Conservation (phyloP, 1,140 invertebrate species). For the Brachionus rubens region DNA sequence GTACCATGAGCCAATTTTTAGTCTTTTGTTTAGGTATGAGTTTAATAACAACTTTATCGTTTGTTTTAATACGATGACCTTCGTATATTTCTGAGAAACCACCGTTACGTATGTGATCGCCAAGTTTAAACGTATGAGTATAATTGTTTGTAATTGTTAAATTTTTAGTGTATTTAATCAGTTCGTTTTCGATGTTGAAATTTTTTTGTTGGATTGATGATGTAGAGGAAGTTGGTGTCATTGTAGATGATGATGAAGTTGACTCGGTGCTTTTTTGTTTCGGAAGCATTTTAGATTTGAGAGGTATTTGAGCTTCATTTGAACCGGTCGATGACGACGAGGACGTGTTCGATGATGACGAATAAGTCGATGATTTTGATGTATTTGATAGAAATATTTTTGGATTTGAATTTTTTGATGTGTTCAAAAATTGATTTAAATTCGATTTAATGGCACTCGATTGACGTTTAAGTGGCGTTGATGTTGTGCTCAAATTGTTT, state of each 20-base stretch:
- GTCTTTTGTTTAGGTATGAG: conserved; percentile 45
- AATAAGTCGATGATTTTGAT: conserved; percentile 8
- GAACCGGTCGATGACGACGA: conserved; percentile 19
- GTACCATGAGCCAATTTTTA: conserved; percentile 47
- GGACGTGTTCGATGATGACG: conserved; percentile 23
- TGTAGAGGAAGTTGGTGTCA: neutral
- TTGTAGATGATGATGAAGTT: neutral
- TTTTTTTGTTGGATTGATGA: neutral
- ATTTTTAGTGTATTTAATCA: conserved; percentile 40
- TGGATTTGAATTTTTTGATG: neutral
- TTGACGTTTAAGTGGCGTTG: neutral
- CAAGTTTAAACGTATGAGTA: conserved; percentile 2
- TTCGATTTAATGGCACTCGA: conserved; percentile 2
- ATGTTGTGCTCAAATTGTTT: neutral
- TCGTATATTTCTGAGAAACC: conserved; percentile 46
- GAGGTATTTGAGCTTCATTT: neutral
- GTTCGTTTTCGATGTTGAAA: conserved; percentile 45
- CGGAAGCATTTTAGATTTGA: neutral
- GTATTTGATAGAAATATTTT: neutral
- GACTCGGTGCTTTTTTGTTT: neutral
- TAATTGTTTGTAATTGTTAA: conserved; percentile 3
- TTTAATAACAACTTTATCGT: conserved; percentile 19
- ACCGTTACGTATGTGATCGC: conserved; percentile 32
- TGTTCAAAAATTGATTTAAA: neutral
- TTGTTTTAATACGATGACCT: neutral